These are phyloP conservation scores for Electrophaes corylata DNA, from an alignment of 2,888 invertebrate genomes.

Conservation along the genomic window DNA sequence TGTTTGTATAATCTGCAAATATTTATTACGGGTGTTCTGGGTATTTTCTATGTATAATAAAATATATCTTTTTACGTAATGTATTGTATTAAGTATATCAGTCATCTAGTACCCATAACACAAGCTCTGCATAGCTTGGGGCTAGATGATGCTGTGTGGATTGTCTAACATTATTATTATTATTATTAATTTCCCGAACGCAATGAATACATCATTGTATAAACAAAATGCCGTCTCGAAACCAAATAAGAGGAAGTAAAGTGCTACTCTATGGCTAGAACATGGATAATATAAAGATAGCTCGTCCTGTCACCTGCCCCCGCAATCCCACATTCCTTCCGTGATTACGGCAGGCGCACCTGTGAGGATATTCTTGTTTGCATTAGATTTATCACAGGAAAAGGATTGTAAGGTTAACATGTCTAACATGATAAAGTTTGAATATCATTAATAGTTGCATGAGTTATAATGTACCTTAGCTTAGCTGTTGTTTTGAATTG, in stretches of 20 bases:
- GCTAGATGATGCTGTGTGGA: no score
- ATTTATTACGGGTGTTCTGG: no score
- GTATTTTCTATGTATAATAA: no score
- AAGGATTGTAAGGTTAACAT: constrained; percentile 44
- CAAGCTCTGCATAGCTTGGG: no score
- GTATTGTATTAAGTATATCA: no score
- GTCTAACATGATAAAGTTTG: constrained; percentile 27
- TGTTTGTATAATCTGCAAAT: no score
- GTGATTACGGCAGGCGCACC: constrained; percentile 73
- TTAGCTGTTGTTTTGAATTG: no score
- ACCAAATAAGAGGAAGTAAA: constrained; percentile 37
- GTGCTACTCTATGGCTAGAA: constrained; percentile 35
- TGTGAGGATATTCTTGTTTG: constrained; percentile 56
- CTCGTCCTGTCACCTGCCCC: constrained; percentile 80
- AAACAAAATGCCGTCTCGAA: constrained; percentile 4
- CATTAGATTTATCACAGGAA: constrained; percentile 51
- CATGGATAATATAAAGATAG: constrained; percentile 35
- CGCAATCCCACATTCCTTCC: constrained; percentile 75
- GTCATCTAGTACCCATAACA: no score
- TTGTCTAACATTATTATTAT: no score
- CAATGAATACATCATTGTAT: no score
- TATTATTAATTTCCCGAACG: no score
- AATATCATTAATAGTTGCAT: neutral
- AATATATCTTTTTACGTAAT: no score
- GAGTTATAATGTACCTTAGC: neutral